These are phyloP conservation scores for Cephalotes varians DNA, from an alignment of 2,888 invertebrate species.

Conservation along the genomic window DNA sequence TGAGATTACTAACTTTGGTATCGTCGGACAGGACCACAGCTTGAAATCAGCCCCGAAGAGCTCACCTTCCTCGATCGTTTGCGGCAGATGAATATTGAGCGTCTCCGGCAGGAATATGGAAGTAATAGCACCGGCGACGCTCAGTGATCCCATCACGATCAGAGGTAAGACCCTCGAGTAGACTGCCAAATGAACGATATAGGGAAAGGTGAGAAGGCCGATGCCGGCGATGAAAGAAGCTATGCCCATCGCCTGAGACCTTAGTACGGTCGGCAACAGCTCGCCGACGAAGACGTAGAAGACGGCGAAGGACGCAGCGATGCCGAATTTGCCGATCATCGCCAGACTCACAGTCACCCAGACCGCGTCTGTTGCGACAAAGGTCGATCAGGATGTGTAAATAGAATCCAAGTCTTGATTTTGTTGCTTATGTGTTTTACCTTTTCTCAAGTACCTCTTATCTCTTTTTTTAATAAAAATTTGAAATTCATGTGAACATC, in stretches of 20 bases:
- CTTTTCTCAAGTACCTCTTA: neutral
- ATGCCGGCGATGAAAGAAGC: slow-evolving; percentile 89
- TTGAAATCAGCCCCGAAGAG: slow-evolving; percentile 88
- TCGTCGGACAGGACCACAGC: slow-evolving; percentile 87
- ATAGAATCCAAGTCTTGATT: neutral
- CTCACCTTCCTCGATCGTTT: slow-evolving; percentile 89
- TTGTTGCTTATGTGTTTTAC: neutral
- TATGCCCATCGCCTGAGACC: slow-evolving; percentile 90
- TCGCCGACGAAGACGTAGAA: slow-evolving; percentile 91
- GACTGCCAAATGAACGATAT: slow-evolving; percentile 88
- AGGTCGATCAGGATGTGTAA: neutral
- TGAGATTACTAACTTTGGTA: slow-evolving; percentile 77
- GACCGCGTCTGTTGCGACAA: slow-evolving; percentile 86
- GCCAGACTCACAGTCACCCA: slow-evolving; percentile 89
- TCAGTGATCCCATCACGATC: slow-evolving; percentile 88
- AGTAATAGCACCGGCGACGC: slow-evolving; percentile 87
- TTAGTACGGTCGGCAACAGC: slow-evolving; percentile 89
- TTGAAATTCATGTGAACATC: neutral
- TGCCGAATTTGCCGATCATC: slow-evolving; percentile 89
- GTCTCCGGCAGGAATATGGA: slow-evolving; percentile 89
- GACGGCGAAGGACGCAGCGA: slow-evolving; percentile 90
- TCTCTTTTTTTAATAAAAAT: neutral
- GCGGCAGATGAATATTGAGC: slow-evolving; percentile 88
- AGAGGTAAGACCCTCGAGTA: slow-evolving; percentile 88
- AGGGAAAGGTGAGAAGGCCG: slow-evolving; percentile 89